Conservation (phyloP, 2,888 invertebrate genomes). For the Fissipunctia ypsillon region DNA sequence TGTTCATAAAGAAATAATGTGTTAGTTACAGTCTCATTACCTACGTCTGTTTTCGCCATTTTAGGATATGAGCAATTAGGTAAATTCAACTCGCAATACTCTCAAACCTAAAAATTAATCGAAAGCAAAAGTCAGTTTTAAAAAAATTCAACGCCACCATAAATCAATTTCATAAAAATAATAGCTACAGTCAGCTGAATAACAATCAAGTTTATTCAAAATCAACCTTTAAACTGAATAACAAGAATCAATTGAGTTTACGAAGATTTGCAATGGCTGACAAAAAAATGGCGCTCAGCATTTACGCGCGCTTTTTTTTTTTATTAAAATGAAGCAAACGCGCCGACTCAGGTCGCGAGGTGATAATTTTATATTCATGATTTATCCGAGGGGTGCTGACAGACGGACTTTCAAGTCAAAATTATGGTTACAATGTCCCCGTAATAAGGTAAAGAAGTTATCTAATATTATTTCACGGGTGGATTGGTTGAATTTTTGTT, state of each 20-base stretch:
- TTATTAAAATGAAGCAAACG: conserved; percentile 87
- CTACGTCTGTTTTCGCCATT: not conserved
- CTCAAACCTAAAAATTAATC: not conserved
- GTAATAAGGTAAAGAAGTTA: conserved; percentile 57
- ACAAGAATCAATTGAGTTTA: conserved; percentile 75
- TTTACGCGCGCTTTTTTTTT: conserved; percentile 77
- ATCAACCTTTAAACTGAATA: conserved; percentile 65
- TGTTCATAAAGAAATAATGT: not conserved
- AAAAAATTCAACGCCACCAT: not conserved
- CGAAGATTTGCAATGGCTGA: conserved; percentile 70
- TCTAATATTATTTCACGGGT: conserved; percentile 61
- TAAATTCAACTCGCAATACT: not conserved
- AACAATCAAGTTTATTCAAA: conserved; percentile 56
- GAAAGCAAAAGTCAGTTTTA: not conserved
- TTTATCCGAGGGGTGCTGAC: conserved; percentile 71
- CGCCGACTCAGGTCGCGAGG: conserved; percentile 80
- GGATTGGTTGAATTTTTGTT: conserved; percentile 43
- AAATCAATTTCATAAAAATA: conserved; percentile 38
- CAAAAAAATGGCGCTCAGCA: conserved; percentile 71
- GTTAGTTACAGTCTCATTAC: not conserved
- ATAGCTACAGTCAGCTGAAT: conserved; percentile 44
- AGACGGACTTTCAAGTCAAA: conserved; percentile 63
- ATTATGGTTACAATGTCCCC: conserved; percentile 66
- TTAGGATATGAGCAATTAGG: not conserved
- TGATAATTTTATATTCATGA: conserved; percentile 88